Evolutionary conservation across 2,797 vertebrate genomes (phyloP).

Genomic region (Tokudaia muenninki): DNA sequence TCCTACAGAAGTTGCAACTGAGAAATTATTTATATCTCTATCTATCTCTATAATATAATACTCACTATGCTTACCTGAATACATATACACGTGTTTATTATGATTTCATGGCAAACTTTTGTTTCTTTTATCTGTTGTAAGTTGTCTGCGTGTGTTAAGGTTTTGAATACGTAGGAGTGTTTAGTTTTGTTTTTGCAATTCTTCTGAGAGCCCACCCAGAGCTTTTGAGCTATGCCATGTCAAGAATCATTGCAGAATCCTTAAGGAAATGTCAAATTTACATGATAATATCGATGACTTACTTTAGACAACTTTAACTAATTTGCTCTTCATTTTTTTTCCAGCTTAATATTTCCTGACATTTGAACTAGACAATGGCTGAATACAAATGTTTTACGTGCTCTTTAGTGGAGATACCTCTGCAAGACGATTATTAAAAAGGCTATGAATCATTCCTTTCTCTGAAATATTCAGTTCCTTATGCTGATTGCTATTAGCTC

Average conservation of each 20-base stretch:
- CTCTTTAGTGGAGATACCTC: conserved; percentile 73
- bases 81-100: background rate
- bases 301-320: conserved; percentile 75
- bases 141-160: background rate
- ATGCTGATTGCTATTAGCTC: conserved; percentile 85
- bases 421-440: conserved; percentile 74
- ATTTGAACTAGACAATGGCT: conserved; percentile 81
- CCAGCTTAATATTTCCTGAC: conserved; percentile 74
- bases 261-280: conserved; percentile 78
- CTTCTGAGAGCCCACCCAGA: background rate
- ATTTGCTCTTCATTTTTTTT: conserved; percentile 64
- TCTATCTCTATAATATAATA: background rate
- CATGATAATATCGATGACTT: conserved; percentile 79
- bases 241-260: conserved; percentile 66
- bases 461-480: conserved; percentile 83
- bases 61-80: background rate
- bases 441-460: conserved; percentile 77
- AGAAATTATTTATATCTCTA: background rate
- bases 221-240: conserved; percentile 45
- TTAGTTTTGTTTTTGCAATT: conserved; percentile 7
- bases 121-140: conserved; percentile 32
- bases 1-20: background rate
- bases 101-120: conserved; percentile 33
- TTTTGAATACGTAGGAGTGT: conserved; percentile 36
- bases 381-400: conserved; percentile 78